A percentile compares a stretch with the other conserved stretches of the same genome.
These are phyloP conservation scores for Rhinoraja longicauda DNA, from an alignment of 2,797 vertebrate genomes.

Conservation along the genomic window DNA sequence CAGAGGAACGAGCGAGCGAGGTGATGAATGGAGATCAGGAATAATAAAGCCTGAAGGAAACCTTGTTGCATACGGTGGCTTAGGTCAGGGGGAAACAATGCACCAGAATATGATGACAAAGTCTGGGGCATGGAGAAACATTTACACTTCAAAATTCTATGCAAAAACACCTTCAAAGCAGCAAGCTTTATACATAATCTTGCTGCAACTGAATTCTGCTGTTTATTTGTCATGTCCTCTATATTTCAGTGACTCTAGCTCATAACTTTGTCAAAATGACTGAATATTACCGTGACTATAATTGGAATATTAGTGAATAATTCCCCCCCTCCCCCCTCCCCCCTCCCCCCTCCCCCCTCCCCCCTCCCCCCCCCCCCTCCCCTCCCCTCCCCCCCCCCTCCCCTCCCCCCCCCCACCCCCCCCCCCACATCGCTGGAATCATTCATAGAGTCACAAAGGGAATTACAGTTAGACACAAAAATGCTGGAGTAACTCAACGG, in stretches of 20 bases:
- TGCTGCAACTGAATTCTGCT: not conserved
- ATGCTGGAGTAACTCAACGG: too few relatives aligned
- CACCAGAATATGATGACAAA: not conserved
- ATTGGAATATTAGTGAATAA: not conserved
- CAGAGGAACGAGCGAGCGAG: not conserved
- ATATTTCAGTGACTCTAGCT: not conserved
- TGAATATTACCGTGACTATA: not conserved
- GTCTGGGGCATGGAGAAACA: not conserved
- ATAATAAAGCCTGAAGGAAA: not conserved
- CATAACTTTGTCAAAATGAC: not conserved
- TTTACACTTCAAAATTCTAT: not conserved
- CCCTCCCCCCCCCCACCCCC: too few relatives aligned
- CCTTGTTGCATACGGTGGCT: too few relatives aligned
- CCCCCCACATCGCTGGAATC: too few relatives aligned
- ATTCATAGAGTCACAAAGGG: too few relatives aligned
- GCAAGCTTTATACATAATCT: not conserved
- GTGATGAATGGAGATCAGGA: not conserved
- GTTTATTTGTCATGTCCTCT: too few relatives aligned
- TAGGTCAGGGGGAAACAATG: slow-evolving; percentile 5
- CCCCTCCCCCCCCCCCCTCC: too few relatives aligned
- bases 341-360: too few relatives aligned
- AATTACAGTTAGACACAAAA: too few relatives aligned
- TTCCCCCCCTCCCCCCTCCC: too few relatives aligned
- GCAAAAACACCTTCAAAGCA: not conserved
- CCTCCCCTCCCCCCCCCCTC: too few relatives aligned